Conservation (phyloP, 2,113 vertebrate genomes). For the Bos taurus region DNA sequence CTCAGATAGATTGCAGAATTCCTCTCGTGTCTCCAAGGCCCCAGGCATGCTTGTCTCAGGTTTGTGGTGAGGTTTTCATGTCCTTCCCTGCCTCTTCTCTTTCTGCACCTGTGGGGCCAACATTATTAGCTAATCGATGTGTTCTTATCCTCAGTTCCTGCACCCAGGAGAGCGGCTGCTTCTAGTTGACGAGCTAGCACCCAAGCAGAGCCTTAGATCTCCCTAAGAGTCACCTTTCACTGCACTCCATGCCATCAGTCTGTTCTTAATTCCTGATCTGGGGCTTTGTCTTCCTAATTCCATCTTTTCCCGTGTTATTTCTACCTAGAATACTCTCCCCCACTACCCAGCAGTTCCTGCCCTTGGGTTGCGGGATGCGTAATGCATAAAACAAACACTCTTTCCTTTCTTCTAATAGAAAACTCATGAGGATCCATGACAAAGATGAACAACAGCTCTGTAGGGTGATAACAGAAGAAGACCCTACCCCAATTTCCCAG, state of each 20-base stretch:
- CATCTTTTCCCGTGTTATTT: not conserved
- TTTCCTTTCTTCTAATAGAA: not conserved
- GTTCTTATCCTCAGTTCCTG: not conserved
- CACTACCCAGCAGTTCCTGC: not conserved
- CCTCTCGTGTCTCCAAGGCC: not conserved
- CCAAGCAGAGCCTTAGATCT: not conserved
- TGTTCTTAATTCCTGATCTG: not conserved
- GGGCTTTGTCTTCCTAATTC: not conserved
- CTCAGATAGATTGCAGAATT: not conserved
- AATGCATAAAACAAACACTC: not conserved
- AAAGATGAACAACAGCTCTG: too few relatives aligned
- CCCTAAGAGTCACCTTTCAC: not conserved
- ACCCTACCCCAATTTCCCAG: too few relatives aligned
- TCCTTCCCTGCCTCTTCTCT: not conserved
- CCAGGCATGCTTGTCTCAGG: not conserved
- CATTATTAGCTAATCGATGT: not conserved
- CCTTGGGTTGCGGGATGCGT: not conserved
- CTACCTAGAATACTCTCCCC: not conserved
- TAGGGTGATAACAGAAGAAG: too few relatives aligned
- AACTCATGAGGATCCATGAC: not conserved
- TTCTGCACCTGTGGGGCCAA: not conserved
- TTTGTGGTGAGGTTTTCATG: not conserved
- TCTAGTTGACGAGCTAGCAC: not conserved
- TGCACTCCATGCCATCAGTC: not conserved
- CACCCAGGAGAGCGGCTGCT: fast-evolving